Percentiles rank a stretch among this genome's conserved stretches.
Evolutionary conservation across 2,888 invertebrate species (phyloP).

Genomic region (Tiliacea aurago): DNA sequence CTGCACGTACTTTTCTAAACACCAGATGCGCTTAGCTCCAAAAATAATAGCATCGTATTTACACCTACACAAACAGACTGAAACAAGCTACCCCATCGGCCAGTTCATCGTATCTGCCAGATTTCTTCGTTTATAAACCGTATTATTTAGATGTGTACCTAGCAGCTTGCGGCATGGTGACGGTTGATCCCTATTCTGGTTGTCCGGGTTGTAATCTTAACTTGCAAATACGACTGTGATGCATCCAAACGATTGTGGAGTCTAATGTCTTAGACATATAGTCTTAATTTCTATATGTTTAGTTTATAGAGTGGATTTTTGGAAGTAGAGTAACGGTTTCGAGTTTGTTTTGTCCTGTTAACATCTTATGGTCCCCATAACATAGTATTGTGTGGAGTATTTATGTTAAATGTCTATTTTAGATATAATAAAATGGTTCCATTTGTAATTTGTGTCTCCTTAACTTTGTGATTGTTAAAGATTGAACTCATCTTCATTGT

Average conservation of each 20-base stretch:
- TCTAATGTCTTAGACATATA: constrained; percentile 58
- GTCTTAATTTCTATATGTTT: constrained; percentile 55
- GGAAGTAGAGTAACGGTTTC: constrained; percentile 42
- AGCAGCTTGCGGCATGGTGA: constrained; percentile 89
- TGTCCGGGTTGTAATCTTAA: constrained; percentile 59
- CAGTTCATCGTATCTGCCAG: constrained; percentile 55
- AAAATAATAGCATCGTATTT: constrained; percentile 7
- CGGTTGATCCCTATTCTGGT: constrained; percentile 74
- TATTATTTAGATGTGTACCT: constrained; percentile 73
- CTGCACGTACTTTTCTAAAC: not conserved
- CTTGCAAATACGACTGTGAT: constrained; percentile 67
- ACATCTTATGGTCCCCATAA: constrained; percentile 39
- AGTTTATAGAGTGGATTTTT: constrained; percentile 73
- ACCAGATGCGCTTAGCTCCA: not conserved
- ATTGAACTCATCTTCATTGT: constrained; percentile 22
- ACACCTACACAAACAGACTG: constrained; percentile 8
- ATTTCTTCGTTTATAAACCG: constrained; percentile 57
- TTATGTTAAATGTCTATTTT: constrained; percentile 45
- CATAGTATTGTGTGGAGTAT: constrained; percentile 38
- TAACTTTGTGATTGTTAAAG: constrained; percentile 24
- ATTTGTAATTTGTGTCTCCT: constrained; percentile 36
- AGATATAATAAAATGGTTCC: not conserved
- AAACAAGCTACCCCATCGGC: constrained; percentile 28
- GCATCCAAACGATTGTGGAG: constrained; percentile 77
- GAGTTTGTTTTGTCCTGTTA: constrained; percentile 50